Percentiles rank a stretch among this genome's conserved stretches.
These are phyloP conservation scores for Magallana ariakensis DNA, from an alignment of 1,140 invertebrate species.

Conservation along the genomic window DNA sequence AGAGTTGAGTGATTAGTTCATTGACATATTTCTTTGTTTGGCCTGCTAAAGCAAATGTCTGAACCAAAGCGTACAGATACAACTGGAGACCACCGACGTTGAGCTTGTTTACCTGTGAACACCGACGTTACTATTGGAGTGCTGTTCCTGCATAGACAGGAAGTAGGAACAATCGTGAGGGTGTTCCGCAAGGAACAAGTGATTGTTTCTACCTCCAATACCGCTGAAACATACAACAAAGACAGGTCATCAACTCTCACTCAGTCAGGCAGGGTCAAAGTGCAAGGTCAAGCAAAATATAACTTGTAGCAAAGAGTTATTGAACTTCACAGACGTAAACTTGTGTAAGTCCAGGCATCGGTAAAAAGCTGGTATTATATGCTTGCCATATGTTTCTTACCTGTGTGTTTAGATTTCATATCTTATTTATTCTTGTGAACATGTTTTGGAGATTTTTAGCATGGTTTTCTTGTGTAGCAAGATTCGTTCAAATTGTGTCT, in stretches of 20 bases:
- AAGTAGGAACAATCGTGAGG: constrained; percentile 55
- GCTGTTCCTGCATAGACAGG: constrained; percentile 54
- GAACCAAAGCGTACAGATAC: background rate
- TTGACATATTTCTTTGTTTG: background rate
- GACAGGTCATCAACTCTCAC: background rate
- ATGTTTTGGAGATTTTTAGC: too few species aligned
- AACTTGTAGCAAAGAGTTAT: background rate
- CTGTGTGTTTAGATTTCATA: too few species aligned
- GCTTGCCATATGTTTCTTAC: too few species aligned
- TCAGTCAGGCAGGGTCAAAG: background rate
- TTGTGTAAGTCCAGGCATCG: too few species aligned
- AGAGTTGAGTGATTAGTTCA: too few species aligned
- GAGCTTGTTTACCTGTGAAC: constrained; percentile 44
- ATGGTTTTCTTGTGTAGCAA: too few species aligned
- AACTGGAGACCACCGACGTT: background rate
- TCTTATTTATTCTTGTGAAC: too few species aligned
- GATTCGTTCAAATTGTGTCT: too few species aligned
- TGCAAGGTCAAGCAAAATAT: background rate
- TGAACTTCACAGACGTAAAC: too few species aligned
- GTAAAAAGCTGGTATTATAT: too few species aligned
- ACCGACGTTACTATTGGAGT: constrained; percentile 38
- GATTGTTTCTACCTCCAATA: constrained; percentile 45
- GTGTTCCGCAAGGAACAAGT: constrained; percentile 49
- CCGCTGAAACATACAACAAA: constrained; percentile 23
- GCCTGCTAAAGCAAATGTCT: background rate